These are phyloP conservation scores for Acyrthosiphon pisum DNA, from an alignment of 1,140 invertebrate species.

Conservation along the genomic window DNA sequence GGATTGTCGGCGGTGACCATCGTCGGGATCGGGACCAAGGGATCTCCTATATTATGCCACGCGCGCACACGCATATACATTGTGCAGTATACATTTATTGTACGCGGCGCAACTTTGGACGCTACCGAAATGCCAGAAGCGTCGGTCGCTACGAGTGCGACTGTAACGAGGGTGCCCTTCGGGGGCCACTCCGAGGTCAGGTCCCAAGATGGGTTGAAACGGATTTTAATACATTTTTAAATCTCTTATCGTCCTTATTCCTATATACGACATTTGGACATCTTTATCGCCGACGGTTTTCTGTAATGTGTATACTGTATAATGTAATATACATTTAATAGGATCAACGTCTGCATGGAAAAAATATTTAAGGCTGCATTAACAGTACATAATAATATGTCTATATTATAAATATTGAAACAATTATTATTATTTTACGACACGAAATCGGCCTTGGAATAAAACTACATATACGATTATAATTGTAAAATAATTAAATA, in stretches of 20 bases:
- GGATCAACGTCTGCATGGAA: neutral
- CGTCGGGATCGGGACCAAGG: neutral
- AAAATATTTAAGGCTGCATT: neutral
- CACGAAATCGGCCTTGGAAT: neutral
- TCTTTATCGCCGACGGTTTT: neutral
- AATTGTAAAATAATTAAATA: neutral
- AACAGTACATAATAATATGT: neutral
- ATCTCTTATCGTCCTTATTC: neutral
- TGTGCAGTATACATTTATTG: neutral
- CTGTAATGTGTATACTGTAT: neutral
- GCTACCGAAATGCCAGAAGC: neutral
- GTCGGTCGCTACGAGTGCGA: neutral
- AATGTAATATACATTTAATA: neutral
- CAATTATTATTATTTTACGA: neutral
- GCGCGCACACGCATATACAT: neutral
- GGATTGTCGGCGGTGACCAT: neutral
- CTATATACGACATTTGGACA: neutral
- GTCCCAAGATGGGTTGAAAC: neutral
- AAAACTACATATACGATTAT: neutral
- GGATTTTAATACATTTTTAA: conserved; percentile 19
- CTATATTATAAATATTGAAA: neutral
- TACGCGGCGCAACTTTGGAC: neutral
- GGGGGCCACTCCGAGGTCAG: neutral
- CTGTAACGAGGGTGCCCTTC: neutral
- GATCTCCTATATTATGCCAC: neutral